These are phyloP conservation scores for Galbula dea DNA, from an alignment of 2,113 vertebrate species.

Conservation along the genomic window DNA sequence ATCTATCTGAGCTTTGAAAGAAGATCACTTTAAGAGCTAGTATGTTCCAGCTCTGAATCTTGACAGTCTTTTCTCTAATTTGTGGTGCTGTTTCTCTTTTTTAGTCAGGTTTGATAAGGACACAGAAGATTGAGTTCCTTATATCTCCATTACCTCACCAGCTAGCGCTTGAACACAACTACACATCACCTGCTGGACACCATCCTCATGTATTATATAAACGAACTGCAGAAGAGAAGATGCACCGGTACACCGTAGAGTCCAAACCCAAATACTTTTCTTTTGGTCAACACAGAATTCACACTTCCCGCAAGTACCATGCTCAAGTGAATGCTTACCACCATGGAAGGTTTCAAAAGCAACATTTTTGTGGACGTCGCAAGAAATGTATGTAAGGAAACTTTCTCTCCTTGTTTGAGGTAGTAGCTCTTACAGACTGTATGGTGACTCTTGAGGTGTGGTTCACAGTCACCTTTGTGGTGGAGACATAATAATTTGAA, in stretches of 20 bases:
- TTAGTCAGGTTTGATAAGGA: constrained; percentile 92
- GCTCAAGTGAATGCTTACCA: constrained; percentile 61
- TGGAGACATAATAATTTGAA: background rate
- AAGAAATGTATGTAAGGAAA: constrained; percentile 99
- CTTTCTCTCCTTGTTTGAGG: constrained; percentile 70
- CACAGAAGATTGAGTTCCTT: constrained; percentile 86
- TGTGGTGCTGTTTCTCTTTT: constrained; percentile 18
- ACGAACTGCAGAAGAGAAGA: constrained; percentile 82
- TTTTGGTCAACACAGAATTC: constrained; percentile 12
- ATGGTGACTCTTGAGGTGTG: background rate
- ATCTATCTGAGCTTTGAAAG: background rate
- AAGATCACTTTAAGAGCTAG: background rate
- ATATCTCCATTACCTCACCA: constrained; percentile 89
- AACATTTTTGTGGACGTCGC: constrained; percentile 96
- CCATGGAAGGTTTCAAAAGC: constrained; percentile 79
- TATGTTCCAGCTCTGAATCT: background rate
- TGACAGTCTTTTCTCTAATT: background rate
- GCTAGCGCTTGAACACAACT: constrained; percentile 87
- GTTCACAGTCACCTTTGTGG: background rate
- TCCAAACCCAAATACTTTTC: constrained; percentile 5
- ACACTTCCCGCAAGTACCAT: constrained; percentile 31
- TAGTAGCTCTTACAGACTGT: background rate
- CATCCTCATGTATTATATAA: constrained; percentile 92
- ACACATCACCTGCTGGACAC: constrained; percentile 82
- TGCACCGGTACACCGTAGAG: constrained; percentile 62